Base-by-base conservation (phyloP, 2,113 vertebrate genomes). In the Pangasianodon gigas region DNA sequence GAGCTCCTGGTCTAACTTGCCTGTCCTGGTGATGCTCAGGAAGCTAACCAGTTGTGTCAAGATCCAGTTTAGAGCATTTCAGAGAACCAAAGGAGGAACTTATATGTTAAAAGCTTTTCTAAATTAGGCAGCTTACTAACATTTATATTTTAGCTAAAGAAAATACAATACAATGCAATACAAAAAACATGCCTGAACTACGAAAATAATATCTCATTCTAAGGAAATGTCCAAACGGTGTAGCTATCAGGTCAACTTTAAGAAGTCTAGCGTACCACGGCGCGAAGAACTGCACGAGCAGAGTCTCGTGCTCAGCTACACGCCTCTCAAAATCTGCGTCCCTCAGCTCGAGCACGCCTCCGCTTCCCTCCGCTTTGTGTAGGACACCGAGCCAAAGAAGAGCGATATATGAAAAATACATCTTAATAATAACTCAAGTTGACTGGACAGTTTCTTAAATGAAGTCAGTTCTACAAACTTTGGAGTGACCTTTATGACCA, bases 261-360 rank as follows among this genome's bases (percentile, higher is more conserved):
- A 21, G 7, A 48, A 29, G 1, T 4, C 44, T 3, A 48, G 46
- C 75, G 93, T 93, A 96, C 96, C 96, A 96, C 41, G 96, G 96
- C 52, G 96, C 95, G 91, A 95, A 96, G 94, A 96, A 96, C 79
- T 91, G 94, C 87, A 96, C 93, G 67, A 96, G 95, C 95, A 96
- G 91, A 83, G 94, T 95, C 91, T 96, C 94, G 85, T 95, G 95
- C 90, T 93, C 94, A 51, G 91, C 75, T 44, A 94, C 93, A 75
- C 93, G 90, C 90, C 94, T 94, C 62, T 95, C 95, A 88, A 96
- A 96, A 84, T 95, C 95, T 4, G 93, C 92, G 93, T 96, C 94
- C 37, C 94, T 90, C n/a, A 96, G 94, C 94, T 94, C 94, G 24
- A 96, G 92, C 87, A 95, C 95, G 82, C 94, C 94, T 18, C 91